A percentile compares a stretch with the other conserved stretches of the same genome.
Conservation (phyloP, 2,888 invertebrate genomes). For the Sceliomorpha sp. region DNA sequence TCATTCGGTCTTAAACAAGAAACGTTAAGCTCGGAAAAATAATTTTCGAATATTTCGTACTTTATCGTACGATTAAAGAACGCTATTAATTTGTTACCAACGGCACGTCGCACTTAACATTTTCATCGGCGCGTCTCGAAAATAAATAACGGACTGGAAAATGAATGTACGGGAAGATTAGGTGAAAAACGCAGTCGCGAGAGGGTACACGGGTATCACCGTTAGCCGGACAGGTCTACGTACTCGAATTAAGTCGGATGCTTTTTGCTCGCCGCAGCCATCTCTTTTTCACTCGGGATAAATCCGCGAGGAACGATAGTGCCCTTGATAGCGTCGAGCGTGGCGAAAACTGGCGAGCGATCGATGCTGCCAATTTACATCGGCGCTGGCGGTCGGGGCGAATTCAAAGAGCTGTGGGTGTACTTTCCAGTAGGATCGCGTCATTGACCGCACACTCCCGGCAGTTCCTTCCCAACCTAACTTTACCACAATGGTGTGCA, state of each 20-base stretch:
- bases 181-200: too few species aligned
- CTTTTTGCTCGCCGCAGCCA: slow-evolving; percentile 23
- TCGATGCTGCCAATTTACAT: slow-evolving; percentile 56
- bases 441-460: slow-evolving; percentile 49
- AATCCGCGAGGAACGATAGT: slow-evolving; percentile 33
- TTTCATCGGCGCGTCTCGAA: too few species aligned
- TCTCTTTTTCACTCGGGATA: slow-evolving; percentile 25
- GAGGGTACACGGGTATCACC: slow-evolving; percentile 12
- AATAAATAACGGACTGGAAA: too few species aligned
- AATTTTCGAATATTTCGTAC: too few species aligned
- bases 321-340: slow-evolving; percentile 33
- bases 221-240: slow-evolving; percentile 29
- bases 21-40: too few species aligned
- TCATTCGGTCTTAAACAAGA: too few species aligned
- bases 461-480: slow-evolving; percentile 35
- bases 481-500: slow-evolving; percentile 34
- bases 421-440: slow-evolving; percentile 41
- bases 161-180: too few species aligned
- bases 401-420: slow-evolving; percentile 43
- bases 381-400: slow-evolving; percentile 31
- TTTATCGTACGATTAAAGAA: too few species aligned
- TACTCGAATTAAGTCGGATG: slow-evolving; percentile 41
- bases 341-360: slow-evolving; percentile 31
- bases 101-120: too few species aligned
- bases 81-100: too few species aligned